A percentile compares a stretch with the other conserved stretches of the same genome.
Conservation (phyloP, 2,797 vertebrate genomes). For the Brotula barbata region DNA sequence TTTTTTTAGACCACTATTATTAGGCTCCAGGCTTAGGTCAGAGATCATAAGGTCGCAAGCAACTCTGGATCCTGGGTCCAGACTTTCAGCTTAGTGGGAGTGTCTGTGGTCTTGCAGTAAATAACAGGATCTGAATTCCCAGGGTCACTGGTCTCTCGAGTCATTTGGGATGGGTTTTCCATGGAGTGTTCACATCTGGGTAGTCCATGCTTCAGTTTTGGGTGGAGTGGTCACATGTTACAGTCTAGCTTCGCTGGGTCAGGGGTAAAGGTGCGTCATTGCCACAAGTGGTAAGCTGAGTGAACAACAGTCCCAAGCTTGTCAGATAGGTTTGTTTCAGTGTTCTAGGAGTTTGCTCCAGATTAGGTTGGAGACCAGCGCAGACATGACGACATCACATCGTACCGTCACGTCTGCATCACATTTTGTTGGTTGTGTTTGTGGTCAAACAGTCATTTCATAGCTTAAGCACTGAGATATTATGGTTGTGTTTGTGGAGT, state of each 20-base stretch:
- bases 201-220: conserved; percentile 33
- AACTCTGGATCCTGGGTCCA: conserved; percentile 11
- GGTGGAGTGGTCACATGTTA: conserved; percentile 72
- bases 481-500: conserved; percentile 8
- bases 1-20: conserved; percentile 11
- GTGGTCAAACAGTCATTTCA: conserved; percentile 6
- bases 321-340: conserved; percentile 28
- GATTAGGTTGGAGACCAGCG: conserved; percentile 2
- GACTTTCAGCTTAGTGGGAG: conserved; percentile 27
- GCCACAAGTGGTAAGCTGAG: conserved; percentile 44
- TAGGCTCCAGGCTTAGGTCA: conserved; percentile 8
- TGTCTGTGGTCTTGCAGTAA: conserved; percentile 4
- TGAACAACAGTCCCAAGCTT: conserved; percentile 39
- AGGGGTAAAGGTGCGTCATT: conserved; percentile 58
- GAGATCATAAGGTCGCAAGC: no score
- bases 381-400: not conserved
- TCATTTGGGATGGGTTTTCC: conserved; percentile 4
- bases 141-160: conserved; percentile 2
- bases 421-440: conserved; percentile 1
- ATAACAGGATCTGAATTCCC: conserved; percentile 8
- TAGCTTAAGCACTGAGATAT: conserved; percentile 4
- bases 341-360: conserved; percentile 19
- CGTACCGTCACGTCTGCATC: not conserved
- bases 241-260: conserved; percentile 63
- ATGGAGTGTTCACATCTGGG: conserved; percentile 37